Conservation (phyloP, 2,113 vertebrate species). For the Hyperopisus bebe region DNA sequence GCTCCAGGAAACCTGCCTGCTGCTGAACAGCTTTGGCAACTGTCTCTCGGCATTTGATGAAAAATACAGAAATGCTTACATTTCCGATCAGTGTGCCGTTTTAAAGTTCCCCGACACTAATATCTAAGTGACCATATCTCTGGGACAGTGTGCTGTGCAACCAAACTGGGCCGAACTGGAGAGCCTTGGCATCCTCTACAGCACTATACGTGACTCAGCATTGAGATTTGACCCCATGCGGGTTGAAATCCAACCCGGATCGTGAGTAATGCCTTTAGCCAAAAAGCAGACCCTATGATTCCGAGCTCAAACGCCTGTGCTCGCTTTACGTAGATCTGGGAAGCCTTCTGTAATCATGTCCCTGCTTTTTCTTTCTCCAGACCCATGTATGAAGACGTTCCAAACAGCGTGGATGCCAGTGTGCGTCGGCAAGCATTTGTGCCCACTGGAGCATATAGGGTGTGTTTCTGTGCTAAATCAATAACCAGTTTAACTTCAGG, state of each 20-base stretch:
- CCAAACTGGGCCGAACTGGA: neutral
- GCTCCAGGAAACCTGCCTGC: neutral
- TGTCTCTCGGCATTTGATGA: neutral
- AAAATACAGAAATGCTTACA: neutral
- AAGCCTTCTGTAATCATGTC: neutral
- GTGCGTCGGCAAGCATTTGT: neutral
- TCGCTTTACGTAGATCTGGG: neutral
- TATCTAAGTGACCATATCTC: neutral
- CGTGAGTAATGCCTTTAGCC: slow-evolving; percentile 1
- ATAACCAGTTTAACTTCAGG: neutral
- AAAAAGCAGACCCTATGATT: neutral
- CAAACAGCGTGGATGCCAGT: neutral
- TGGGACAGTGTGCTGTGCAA: neutral
- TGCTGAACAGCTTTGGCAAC: neutral
- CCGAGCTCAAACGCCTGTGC: neutral
- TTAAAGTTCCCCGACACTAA: neutral
- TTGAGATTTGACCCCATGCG: neutral
- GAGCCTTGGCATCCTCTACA: neutral
- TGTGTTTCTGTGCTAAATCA: neutral
- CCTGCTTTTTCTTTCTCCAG: neutral
- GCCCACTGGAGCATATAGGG: neutral
- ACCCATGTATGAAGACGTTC: neutral
- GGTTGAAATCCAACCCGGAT: neutral
- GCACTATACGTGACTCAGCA: neutral
- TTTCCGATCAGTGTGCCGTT: neutral